Evolutionary conservation across 2,888 invertebrate species (phyloP).

Genomic region (Oasisia sp.): DNA sequence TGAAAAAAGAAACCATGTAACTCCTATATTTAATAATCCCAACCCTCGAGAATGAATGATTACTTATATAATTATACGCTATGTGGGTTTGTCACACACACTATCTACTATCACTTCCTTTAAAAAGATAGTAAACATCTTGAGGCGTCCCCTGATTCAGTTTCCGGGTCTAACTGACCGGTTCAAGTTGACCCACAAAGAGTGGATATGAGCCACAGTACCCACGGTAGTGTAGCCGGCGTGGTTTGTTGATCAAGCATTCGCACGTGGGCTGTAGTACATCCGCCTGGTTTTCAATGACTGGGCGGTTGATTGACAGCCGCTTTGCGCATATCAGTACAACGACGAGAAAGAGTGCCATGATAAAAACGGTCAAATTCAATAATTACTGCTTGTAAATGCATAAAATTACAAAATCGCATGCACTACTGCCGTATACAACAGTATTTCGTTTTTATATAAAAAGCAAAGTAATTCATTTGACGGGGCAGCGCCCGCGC

Average conservation of each 20-base stretch:
- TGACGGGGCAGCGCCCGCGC: neutral
- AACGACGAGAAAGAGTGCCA: neutral
- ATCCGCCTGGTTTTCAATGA: constrained; percentile 8
- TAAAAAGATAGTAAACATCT: neutral
- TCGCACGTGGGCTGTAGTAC: constrained; percentile 11
- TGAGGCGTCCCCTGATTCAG: neutral
- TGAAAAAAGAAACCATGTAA: too few species aligned
- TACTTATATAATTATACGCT: too few species aligned
- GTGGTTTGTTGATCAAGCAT: constrained; percentile 13
- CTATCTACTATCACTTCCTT: neutral
- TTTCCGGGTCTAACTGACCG: neutral
- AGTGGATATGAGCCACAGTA: neutral
- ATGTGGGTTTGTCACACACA: neutral
- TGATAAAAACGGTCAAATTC: neutral
- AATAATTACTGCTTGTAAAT: neutral
- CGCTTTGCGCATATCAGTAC: neutral
- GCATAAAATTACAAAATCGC: neutral
- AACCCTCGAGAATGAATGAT: too few species aligned
- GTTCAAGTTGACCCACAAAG: neutral
- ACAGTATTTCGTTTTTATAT: neutral
- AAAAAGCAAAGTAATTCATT: neutral
- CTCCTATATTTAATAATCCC: too few species aligned
- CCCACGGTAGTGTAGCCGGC: neutral
- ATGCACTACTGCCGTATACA: neutral
- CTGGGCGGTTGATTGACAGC: constrained; percentile 6